A percentile compares a stretch with the other conserved stretches of the same genome.
Conservation (phyloP, 92 coral and sea anemone species). For the Porites evermanni region DNA sequence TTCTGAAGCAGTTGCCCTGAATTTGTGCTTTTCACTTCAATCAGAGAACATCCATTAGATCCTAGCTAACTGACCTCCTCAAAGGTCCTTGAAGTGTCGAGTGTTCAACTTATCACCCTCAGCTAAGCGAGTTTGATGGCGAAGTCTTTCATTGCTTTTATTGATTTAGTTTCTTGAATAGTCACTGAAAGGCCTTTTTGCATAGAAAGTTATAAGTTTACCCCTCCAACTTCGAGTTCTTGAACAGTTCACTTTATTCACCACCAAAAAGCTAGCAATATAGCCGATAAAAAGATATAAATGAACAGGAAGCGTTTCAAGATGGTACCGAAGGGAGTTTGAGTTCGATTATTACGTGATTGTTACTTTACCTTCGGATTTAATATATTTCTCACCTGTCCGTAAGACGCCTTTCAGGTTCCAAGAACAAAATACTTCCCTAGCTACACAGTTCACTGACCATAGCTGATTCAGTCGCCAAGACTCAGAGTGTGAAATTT, state of each 20-base stretch:
- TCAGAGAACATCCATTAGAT: neutral
- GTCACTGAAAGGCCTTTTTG: neutral
- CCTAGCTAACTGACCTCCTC: neutral
- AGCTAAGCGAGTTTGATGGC: neutral
- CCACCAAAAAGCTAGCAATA: no score
- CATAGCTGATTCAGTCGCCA: no score
- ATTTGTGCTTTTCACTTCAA: neutral
- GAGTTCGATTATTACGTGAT: neutral
- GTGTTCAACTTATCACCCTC: neutral
- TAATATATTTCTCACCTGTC: neutral
- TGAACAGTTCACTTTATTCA: no score
- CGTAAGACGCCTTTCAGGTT: neutral
- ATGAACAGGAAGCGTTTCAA: no score
- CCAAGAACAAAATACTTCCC: neutral
- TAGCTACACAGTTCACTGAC: no score
- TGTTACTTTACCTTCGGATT: neutral
- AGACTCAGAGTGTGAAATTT: no score
- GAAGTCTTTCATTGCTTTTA: neutral
- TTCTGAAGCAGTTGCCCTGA: neutral
- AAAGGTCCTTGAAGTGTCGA: neutral
- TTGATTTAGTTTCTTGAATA: neutral
- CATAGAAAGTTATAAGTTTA: no score
- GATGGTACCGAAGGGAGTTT: no score
- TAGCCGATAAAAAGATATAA: no score
- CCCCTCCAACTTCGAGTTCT: no score